Conservation (phyloP, 1,140 invertebrate genomes). For the Vanessa tameamea region DNA sequence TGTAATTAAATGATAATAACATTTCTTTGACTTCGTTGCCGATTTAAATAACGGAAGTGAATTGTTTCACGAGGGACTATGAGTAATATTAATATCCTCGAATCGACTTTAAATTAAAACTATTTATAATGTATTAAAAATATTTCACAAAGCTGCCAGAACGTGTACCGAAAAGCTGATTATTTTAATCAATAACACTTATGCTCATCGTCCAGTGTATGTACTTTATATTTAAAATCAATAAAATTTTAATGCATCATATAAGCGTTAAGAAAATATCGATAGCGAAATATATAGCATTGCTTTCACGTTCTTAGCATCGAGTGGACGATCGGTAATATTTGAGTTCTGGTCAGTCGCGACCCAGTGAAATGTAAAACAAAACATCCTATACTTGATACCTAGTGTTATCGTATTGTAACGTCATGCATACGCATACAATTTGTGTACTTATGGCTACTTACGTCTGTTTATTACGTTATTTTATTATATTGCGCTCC, state of each 20-base stretch:
- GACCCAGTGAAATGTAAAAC: conserved; percentile 30
- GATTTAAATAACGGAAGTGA: background rate
- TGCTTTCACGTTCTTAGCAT: background rate
- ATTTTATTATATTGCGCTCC: conserved; percentile 50
- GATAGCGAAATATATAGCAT: too few relatives aligned
- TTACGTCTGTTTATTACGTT: conserved; percentile 63
- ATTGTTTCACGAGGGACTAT: background rate
- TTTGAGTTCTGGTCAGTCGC: conserved; percentile 19
- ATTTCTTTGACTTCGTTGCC: background rate
- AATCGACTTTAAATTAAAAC: background rate
- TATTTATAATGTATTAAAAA: background rate
- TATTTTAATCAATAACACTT: background rate
- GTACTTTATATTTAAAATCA: background rate
- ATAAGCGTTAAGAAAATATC: too few relatives aligned
- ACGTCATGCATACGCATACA: conserved; percentile 38
- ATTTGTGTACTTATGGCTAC: conserved; percentile 69
- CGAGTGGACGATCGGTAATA: conserved; percentile 8
- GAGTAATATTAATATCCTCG: background rate
- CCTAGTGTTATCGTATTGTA: conserved; percentile 50
- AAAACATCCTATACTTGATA: conserved; percentile 63
- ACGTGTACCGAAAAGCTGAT: background rate
- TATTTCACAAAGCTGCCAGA: background rate
- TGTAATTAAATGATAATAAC: too few relatives aligned
- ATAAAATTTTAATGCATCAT: too few relatives aligned
- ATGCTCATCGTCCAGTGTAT: background rate